These are phyloP conservation scores for Bombus confusus DNA, from an alignment of 1,140 invertebrate genomes.

Conservation along the genomic window DNA sequence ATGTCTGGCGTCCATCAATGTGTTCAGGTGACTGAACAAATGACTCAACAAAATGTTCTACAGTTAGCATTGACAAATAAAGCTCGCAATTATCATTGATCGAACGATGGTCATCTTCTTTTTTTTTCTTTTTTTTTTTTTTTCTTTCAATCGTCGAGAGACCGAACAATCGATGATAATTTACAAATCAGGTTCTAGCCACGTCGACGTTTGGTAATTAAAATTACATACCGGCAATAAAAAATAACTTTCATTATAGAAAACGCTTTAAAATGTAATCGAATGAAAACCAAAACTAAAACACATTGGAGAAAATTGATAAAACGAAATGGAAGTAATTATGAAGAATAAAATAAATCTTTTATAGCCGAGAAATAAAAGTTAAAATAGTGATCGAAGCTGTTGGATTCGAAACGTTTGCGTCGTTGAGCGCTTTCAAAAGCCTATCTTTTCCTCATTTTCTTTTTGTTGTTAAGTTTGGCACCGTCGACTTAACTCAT, in stretches of 20 bases:
- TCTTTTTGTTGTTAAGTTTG: constrained; percentile 26
- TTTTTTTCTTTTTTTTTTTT: no score
- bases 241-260: not conserved
- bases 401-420: constrained; percentile 2
- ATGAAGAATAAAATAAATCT: not conserved
- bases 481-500: constrained; percentile 51
- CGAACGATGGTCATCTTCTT: not conserved
- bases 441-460: not conserved
- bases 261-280: not conserved
- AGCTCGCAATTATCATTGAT: constrained; percentile 8
- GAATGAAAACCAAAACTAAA: not conserved
- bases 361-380: not conserved
- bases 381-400: constrained; percentile 4
- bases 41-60: constrained; percentile 44
- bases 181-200: constrained; percentile 9
- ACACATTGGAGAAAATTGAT: not conserved
- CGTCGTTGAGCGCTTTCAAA: not conserved
- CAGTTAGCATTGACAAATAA: constrained; percentile 29
- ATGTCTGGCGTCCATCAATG: constrained; percentile 54
- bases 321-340: not conserved
- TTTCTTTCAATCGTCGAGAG: not conserved
- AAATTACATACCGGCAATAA: not conserved
- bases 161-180: constrained; percentile 16
- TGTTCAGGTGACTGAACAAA: not conserved
- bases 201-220: not conserved